These are phyloP conservation scores for Hydrolagus colliei DNA, from an alignment of 2,797 vertebrate genomes.

Conservation along the genomic window DNA sequence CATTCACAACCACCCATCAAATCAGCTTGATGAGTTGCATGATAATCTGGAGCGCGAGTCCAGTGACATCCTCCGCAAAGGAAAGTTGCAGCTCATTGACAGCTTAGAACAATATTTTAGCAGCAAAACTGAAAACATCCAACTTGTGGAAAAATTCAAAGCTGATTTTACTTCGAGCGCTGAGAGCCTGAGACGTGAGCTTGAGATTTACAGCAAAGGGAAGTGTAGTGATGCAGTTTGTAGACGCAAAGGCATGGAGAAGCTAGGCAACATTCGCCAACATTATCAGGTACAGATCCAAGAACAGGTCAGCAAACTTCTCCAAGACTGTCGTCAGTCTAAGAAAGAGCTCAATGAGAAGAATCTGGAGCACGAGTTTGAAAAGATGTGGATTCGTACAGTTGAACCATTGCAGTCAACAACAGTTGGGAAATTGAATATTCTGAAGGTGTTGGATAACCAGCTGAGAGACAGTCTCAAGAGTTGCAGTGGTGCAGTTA, in stretches of 20 bases:
- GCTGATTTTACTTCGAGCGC: constrained; percentile 47
- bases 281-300: constrained; percentile 47
- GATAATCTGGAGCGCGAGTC: constrained; percentile 45
- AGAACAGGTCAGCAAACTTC: constrained; percentile 45
- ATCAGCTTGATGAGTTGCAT: constrained; percentile 39
- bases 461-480: not conserved
- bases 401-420: not conserved
- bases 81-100: constrained; percentile 44
- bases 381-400: not conserved
- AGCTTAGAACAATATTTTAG: constrained; percentile 45
- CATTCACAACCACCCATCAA: constrained; percentile 32
- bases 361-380: not conserved
- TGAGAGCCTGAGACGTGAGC: constrained; percentile 41
- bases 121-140: constrained; percentile 44
- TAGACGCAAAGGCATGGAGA: constrained; percentile 46
- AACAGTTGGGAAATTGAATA: not conserved
- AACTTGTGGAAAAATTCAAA: constrained; percentile 47
- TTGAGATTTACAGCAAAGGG: constrained; percentile 40
- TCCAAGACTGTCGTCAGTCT: constrained; percentile 44
- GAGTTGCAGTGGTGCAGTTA: not conserved
- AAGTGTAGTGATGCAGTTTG: constrained; percentile 45
- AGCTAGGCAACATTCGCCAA: constrained; percentile 47
- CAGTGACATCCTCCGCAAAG: constrained; percentile 42
- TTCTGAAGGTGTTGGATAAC: not conserved
- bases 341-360: constrained; percentile 36